These are phyloP conservation scores for Nothoprocta pentlandii DNA, from an alignment of 2,113 vertebrate species.

Conservation along the genomic window DNA sequence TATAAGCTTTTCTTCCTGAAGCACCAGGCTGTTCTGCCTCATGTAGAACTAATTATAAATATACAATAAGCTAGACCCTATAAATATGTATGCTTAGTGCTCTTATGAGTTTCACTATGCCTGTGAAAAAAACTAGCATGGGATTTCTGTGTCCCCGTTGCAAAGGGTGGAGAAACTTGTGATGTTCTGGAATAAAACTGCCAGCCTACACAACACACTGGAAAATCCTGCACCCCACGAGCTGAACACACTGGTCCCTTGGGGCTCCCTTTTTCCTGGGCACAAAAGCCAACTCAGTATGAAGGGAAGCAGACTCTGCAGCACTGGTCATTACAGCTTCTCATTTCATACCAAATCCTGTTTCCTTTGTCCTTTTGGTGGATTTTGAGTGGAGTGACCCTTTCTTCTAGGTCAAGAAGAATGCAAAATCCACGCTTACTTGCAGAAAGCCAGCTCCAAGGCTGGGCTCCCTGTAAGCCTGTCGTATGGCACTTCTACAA, in stretches of 20 bases:
- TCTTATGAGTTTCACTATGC: neutral
- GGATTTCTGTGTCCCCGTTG: neutral
- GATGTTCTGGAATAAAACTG: neutral
- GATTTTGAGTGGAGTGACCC: neutral
- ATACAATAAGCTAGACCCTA: neutral
- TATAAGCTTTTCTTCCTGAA: neutral
- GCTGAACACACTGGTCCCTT: neutral
- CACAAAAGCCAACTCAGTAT: neutral
- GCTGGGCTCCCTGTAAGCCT: rapidly evolving
- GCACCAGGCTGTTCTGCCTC: neutral
- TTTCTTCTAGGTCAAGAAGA: neutral
- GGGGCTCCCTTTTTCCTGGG: neutral
- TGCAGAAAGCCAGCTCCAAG: neutral
- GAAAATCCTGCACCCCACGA: neutral
- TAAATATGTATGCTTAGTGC: neutral
- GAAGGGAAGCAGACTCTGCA: neutral
- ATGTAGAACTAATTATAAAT: neutral
- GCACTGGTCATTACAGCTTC: neutral
- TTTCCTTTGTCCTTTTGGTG: neutral
- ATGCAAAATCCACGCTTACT: neutral
- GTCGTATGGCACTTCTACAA: neutral
- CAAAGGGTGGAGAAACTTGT: neutral
- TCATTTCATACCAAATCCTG: neutral
- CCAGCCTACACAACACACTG: neutral
- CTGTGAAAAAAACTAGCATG: neutral